Percentiles rank a stretch among this genome's conserved stretches.
phyloP scores from a whole-genome alignment of 2,113 vertebrate genomes.

The Hydrolagus affinis region DNA sequence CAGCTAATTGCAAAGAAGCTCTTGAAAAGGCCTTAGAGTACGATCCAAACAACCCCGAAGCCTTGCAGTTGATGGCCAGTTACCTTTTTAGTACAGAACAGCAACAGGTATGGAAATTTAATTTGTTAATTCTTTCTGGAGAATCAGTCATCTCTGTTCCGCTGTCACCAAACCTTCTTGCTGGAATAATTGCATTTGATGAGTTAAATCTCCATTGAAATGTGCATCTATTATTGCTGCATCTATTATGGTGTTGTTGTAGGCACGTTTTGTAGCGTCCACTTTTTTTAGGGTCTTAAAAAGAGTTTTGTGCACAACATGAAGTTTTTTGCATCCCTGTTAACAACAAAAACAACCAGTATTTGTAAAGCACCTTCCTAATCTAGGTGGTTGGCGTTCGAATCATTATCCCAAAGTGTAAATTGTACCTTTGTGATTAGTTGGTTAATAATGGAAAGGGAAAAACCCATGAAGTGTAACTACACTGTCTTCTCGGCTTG shows the following conservation, averaged over 20 bases:
- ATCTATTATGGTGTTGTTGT: neutral
- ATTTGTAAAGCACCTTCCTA: too few relatives aligned
- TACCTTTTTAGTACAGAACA: slow-evolving; percentile 67
- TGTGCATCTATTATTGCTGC: neutral
- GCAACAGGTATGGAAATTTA: slow-evolving; percentile 50
- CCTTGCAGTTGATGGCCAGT: slow-evolving; percentile 70
- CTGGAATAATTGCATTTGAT: neutral
- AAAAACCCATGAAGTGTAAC: neutral
- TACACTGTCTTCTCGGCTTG: neutral
- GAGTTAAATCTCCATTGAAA: neutral
- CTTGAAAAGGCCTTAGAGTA: slow-evolving; percentile 60
- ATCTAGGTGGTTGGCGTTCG: neutral
- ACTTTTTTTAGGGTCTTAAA: neutral
- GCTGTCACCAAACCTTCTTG: slow-evolving; percentile 31
- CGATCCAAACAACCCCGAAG: slow-evolving; percentile 59
- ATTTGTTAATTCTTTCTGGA: slow-evolving; percentile 1
- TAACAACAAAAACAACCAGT: neutral
- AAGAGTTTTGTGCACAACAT: neutral
- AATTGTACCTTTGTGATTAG: neutral
- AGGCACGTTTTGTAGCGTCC: too few relatives aligned
- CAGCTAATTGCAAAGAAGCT: slow-evolving; percentile 58
- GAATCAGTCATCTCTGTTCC: slow-evolving; percentile 38
- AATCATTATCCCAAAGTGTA: neutral
- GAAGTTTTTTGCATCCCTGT: neutral
- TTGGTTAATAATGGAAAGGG: neutral